phyloP scores from a whole-genome alignment of 2,797 vertebrate species.

The Oophaga sylvatica region DNA sequence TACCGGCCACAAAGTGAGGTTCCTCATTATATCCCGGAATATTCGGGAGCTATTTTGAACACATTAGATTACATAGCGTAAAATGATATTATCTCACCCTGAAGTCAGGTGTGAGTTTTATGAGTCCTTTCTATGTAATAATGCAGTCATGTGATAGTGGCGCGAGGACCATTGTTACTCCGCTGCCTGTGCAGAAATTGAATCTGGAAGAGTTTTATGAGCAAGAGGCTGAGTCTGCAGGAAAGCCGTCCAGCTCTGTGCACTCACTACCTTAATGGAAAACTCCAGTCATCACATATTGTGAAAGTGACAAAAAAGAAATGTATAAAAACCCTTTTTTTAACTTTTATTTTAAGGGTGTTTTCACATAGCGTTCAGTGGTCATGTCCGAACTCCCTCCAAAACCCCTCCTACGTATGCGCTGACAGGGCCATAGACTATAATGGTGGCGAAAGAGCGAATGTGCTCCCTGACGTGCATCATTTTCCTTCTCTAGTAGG shows the following conservation, averaged over 20 bases:
- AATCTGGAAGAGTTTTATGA: slow-evolving; percentile 35
- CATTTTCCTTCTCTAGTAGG: too few species aligned
- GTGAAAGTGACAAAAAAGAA: not conserved
- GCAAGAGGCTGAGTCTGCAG: slow-evolving; percentile 23
- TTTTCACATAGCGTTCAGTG: too few species aligned
- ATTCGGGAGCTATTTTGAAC: not conserved
- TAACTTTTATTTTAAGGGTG: not conserved
- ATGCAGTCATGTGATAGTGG: not conserved
- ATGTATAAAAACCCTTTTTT: not conserved
- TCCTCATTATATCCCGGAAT: not conserved
- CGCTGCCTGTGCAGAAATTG: slow-evolving; percentile 4
- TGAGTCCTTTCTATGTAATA: slow-evolving; percentile 5
- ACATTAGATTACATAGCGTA: slow-evolving; percentile 21
- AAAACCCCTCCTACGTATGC: not conserved
- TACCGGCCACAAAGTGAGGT: not conserved
- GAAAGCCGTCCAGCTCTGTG: not conserved
- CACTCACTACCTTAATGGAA: not conserved
- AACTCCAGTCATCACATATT: not conserved
- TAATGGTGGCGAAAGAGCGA: too few species aligned
- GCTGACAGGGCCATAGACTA: too few species aligned
- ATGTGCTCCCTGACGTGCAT: too few species aligned
- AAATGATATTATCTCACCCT: slow-evolving; percentile 33
- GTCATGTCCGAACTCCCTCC: not conserved
- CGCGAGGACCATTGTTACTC: not conserved
- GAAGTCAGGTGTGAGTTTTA: not conserved